phyloP scores from a whole-genome alignment of 2,888 invertebrate species.

The Cerastoderma edule region DNA sequence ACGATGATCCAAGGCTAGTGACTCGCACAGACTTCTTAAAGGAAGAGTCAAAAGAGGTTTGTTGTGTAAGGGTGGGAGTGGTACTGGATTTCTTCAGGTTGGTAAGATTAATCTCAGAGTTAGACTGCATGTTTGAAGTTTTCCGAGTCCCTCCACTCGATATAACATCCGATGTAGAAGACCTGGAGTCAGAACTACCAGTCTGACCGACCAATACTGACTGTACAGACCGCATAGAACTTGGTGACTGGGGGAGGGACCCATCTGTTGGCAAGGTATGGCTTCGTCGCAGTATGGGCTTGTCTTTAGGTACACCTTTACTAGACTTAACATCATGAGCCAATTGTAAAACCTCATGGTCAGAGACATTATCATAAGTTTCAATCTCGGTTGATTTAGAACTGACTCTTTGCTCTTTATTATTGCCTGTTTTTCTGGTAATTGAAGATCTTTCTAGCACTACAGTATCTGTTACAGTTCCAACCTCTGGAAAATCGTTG shows the following conservation, averaged over 20 bases:
- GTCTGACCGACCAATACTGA: constrained; percentile 46
- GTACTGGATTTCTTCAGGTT: constrained; percentile 57
- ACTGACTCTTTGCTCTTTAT: constrained; percentile 15
- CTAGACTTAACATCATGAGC: constrained; percentile 49
- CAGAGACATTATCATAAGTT: constrained; percentile 55
- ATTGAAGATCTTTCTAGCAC: constrained; percentile 58
- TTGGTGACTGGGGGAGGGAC: constrained; percentile 52
- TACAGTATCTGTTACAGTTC: constrained; percentile 58
- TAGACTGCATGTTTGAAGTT: constrained; percentile 16
- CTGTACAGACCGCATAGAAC: constrained; percentile 22
- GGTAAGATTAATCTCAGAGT: constrained; percentile 28
- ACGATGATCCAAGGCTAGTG: constrained; percentile 54
- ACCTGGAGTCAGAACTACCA: constrained; percentile 47
- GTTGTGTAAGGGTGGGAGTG: constrained; percentile 54
- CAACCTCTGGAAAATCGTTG: constrained; percentile 55
- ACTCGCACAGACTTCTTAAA: constrained; percentile 50
- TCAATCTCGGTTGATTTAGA: constrained; percentile 40
- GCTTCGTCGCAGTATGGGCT: constrained; percentile 37
- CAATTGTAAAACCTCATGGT: constrained; percentile 41
- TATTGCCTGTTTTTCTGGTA: constrained; percentile 37
- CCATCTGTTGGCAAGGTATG: constrained; percentile 43
- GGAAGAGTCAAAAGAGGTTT: constrained; percentile 60
- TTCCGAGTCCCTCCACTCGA: constrained; percentile 34
- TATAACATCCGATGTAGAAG: constrained; percentile 27
- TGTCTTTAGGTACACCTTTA: constrained; percentile 40